Base-by-base conservation (phyloP, 2,113 vertebrate genomes). In the Sardina pilchardus region DNA sequence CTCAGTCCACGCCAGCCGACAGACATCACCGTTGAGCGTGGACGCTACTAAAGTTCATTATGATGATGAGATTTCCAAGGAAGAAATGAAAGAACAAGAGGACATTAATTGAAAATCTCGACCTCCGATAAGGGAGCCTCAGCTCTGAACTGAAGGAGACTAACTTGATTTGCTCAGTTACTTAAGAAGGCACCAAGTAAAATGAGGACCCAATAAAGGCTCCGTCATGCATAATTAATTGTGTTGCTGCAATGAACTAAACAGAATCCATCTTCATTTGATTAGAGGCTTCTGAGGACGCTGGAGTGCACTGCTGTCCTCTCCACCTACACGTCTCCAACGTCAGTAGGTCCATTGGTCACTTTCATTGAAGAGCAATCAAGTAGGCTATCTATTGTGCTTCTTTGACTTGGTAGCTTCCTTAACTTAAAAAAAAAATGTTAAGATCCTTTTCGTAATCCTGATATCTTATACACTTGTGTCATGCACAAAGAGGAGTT, bases 201-300 rank as follows among this genome's bases (percentile, higher is more conserved):
- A 97, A 98, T 98, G 95, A 97, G 96, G 96, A 92, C 93, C 94
- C 96, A 96, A 97, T 93, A 95, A 97, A 96, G 97, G 95, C 87
- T 87, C 95, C 97, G 96, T 96, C 97, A 97, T 98, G 97, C 97
- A 99, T 99, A 98, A 99, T 99, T 99, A 98, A 98, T 99, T 96
- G 95, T 93, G 93, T 93, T 89, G 90, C 92, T 92, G 95, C 93
- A 93, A 95, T 95, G 96, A 94, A 96, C 96, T 94, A 94, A 96
- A 96, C 93, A 95, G 97, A 98, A 99, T 99, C 97, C 88, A 97
- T 99, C 95, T 92, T 98, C 96, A 99, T 99, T 97, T 90, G 96
- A 97, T 98, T 98, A 97, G 95, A 96, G 96, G 94, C 91, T 96
- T 95, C 94, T 95, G 93, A 93, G 95, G 95, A 95, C 94, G 92